Percentiles rank a stretch among this genome's conserved stretches.
Evolutionary conservation across 2,888 invertebrate species (phyloP).

Genomic region (Melieria omissa): DNA sequence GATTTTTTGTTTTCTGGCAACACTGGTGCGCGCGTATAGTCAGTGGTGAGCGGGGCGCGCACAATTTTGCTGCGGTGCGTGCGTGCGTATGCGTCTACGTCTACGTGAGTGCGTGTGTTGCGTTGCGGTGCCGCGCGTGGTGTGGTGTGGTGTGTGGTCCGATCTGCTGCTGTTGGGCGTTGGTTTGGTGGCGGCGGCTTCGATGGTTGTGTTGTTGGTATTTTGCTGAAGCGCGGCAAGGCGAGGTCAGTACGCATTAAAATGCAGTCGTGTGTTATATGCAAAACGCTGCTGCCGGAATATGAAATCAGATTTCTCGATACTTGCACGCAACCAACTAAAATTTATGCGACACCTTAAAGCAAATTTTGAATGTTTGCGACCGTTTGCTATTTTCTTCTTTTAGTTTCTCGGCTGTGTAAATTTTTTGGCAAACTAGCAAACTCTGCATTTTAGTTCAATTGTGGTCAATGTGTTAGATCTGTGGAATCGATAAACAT

Average conservation of each 20-base stretch:
- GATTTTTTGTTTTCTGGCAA: conserved; percentile 31
- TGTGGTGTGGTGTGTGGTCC: not conserved
- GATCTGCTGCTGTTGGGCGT: not conserved
- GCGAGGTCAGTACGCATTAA: conserved; percentile 16
- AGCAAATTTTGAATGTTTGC: not conserved
- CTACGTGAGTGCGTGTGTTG: not conserved
- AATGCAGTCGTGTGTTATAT: conserved; percentile 16
- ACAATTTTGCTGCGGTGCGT: not conserved
- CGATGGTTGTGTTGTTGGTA: too few species aligned
- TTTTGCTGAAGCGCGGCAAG: not conserved
- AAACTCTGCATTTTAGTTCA: too few species aligned
- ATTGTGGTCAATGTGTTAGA: too few species aligned
- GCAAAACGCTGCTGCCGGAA: not conserved
- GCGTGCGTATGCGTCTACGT: not conserved
- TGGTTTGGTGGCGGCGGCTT: not conserved
- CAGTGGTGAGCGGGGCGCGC: not conserved
- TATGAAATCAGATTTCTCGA: not conserved
- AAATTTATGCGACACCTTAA: not conserved
- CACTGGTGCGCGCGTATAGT: not conserved
- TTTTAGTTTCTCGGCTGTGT: too few species aligned
- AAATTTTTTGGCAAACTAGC: too few species aligned
- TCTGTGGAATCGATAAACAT: too few species aligned
- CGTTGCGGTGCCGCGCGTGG: not conserved
- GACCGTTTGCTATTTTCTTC: too few species aligned
- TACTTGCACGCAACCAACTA: not conserved